These are phyloP conservation scores for Pachycephala philippinensis DNA, from an alignment of 2,113 vertebrate genomes.

Conservation along the genomic window DNA sequence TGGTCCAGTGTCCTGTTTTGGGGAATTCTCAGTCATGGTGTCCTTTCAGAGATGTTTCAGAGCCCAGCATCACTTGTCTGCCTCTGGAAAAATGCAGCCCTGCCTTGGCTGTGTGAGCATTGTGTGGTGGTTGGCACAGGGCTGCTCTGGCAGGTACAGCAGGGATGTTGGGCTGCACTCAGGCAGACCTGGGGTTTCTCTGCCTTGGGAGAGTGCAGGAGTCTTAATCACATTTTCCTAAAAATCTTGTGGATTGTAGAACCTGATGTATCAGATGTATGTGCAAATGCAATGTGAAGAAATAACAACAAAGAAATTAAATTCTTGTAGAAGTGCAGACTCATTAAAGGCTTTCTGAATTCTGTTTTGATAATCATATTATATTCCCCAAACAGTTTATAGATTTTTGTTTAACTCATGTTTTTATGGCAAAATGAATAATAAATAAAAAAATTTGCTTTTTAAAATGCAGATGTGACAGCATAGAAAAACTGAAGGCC, in stretches of 20 bases:
- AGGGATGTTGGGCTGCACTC: neutral
- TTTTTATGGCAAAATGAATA: neutral
- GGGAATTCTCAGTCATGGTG: neutral
- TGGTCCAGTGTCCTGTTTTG: neutral
- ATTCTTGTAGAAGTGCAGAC: neutral
- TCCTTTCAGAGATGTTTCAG: neutral
- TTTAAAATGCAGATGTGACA: conserved; percentile 81
- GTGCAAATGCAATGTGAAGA: neutral
- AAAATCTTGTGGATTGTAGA: neutral
- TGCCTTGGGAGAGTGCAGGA: neutral
- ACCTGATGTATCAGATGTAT: neutral
- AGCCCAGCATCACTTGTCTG: neutral
- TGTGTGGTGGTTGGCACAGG: neutral
- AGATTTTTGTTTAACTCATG: neutral
- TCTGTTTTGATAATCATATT: neutral
- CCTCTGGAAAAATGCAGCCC: neutral
- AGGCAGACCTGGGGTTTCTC: neutral
- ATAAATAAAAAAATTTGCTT: neutral
- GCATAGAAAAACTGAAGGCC: conserved; percentile 87
- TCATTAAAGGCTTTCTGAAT: neutral
- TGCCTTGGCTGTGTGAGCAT: neutral
- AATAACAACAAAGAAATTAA: neutral
- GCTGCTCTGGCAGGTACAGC: neutral
- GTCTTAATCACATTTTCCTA: neutral
- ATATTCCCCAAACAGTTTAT: neutral